A percentile compares a stretch with the other conserved stretches of the same genome.
Conservation (phyloP, 2,113 vertebrate genomes). For the Colius striatus region DNA sequence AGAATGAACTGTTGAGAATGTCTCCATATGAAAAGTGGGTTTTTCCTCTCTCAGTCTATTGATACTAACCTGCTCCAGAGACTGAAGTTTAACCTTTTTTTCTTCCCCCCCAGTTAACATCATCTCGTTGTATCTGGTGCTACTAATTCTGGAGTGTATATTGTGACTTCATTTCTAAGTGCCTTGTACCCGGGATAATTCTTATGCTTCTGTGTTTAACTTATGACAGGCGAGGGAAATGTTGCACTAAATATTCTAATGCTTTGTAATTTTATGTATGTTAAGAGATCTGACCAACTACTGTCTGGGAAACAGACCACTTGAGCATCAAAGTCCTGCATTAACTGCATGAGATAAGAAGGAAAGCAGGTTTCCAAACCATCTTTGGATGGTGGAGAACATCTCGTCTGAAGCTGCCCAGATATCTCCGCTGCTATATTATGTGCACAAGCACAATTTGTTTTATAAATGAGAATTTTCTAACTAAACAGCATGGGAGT, state of each 20-base stretch:
- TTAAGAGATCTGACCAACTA: background rate
- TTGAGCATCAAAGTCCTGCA: background rate
- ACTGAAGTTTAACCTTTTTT: background rate
- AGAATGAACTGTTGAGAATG: background rate
- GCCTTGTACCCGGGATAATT: background rate
- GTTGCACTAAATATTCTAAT: background rate
- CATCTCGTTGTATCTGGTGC: background rate
- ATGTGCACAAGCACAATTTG: fast-evolving
- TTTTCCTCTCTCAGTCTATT: background rate
- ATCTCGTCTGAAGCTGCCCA: background rate
- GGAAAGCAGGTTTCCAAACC: background rate
- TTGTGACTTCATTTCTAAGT: background rate
- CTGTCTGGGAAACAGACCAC: background rate
- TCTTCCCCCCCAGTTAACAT: background rate
- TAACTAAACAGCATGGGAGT: background rate
- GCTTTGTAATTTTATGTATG: background rate
- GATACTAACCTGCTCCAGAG: background rate
- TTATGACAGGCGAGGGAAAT: fast-evolving
- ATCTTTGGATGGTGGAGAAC: background rate
- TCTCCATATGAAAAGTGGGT: background rate
- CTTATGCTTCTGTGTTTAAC: background rate
- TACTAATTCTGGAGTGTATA: background rate
- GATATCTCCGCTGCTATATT: background rate
- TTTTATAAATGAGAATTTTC: background rate
- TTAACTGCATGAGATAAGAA: background rate